Evolutionary conservation across 2,113 vertebrate species (phyloP).

Genomic region (Jacana jacana): DNA sequence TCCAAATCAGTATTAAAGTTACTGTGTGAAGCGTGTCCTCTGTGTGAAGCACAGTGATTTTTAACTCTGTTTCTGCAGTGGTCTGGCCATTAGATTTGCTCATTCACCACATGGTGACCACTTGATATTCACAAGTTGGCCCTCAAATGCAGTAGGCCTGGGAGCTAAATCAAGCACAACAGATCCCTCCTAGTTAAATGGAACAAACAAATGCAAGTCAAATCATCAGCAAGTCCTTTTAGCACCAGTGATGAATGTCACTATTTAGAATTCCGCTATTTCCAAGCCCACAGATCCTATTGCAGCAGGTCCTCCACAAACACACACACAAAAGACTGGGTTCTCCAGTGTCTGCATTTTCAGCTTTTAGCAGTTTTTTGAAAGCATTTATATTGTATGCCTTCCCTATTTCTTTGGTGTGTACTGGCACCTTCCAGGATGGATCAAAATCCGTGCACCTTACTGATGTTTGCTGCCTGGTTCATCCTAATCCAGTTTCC

Average conservation of each 20-base stretch:
- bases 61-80: neutral
- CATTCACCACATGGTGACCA: neutral
- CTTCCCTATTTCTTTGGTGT: neutral
- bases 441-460: neutral
- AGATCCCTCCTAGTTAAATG: neutral
- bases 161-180: neutral
- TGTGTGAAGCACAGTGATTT: neutral
- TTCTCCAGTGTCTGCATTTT: neutral
- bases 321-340: neutral
- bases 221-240: neutral
- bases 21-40: neutral
- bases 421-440: neutral
- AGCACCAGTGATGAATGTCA: neutral
- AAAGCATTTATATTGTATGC: neutral
- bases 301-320: neutral
- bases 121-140: neutral
- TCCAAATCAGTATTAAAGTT: neutral
- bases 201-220: neutral
- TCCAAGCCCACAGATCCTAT: neutral
- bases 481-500: neutral
- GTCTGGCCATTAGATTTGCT: neutral
- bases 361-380: neutral
- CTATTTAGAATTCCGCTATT: neutral
- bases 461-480: neutral
- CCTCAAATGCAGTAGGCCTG: neutral